Evolutionary conservation across 2,888 invertebrate species (phyloP).

Genomic region (Stenolophus ochropezus): DNA sequence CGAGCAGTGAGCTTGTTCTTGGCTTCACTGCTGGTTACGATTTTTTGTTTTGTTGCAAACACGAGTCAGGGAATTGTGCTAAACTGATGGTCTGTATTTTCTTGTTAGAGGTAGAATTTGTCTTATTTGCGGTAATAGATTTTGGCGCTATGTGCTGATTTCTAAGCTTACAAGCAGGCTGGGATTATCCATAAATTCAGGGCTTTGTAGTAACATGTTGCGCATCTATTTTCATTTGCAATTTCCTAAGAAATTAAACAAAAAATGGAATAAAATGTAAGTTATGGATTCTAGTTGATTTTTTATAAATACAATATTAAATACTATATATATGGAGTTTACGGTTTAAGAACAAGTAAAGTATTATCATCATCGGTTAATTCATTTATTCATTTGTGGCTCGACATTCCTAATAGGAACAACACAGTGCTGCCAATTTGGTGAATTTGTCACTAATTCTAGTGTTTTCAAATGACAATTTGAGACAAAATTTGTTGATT

Average conservation of each 20-base stretch:
- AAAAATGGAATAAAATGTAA: neutral
- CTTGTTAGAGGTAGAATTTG: conserved; percentile 1
- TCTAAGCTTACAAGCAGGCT: neutral
- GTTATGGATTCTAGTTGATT: too few relatives aligned
- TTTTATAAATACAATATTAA: too few relatives aligned
- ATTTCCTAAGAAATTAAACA: neutral
- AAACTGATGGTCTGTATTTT: neutral
- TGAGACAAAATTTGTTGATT: too few relatives aligned
- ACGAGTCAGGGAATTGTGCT: neutral
- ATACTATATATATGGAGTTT: too few relatives aligned
- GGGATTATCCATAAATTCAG: neutral
- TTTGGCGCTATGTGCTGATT: neutral
- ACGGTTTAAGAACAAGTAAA: too few relatives aligned
- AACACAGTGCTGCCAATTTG: too few relatives aligned
- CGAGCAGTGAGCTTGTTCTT: neutral
- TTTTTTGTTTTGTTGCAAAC: conserved; percentile 21
- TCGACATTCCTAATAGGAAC: too few relatives aligned
- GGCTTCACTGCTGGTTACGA: conserved; percentile 1
- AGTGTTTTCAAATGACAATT: too few relatives aligned
- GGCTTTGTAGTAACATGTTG: neutral
- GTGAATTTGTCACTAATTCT: too few relatives aligned
- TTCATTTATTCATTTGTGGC: too few relatives aligned
- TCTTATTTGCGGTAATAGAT: conserved; percentile 3
- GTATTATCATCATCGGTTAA: too few relatives aligned
- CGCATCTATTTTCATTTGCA: neutral